phyloP scores from a whole-genome alignment of 1,140 invertebrate species.

The Catajapyx aquilonaris region DNA sequence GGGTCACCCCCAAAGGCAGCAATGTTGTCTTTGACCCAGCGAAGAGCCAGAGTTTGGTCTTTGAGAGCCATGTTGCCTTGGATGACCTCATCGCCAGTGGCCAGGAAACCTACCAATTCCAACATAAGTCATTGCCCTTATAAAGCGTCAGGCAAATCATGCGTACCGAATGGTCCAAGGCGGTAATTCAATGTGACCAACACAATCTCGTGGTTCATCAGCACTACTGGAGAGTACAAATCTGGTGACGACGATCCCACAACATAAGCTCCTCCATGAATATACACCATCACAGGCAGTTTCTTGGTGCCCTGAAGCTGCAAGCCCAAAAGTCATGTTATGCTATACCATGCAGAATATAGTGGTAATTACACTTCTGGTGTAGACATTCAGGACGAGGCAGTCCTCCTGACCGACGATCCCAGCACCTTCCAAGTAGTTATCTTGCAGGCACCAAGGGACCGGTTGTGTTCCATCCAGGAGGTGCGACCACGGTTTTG shows the following conservation, averaged over 20 bases:
- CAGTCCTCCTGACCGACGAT: constrained; percentile 52
- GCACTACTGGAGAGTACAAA: constrained; percentile 45
- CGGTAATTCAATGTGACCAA: constrained; percentile 62
- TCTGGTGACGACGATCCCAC: constrained; percentile 36
- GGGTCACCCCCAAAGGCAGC: no score
- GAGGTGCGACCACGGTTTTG: no score
- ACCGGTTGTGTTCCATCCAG: no score
- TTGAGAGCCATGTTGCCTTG: no score
- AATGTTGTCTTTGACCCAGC: no score
- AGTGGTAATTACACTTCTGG: constrained; percentile 29
- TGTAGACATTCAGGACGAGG: constrained; percentile 65
- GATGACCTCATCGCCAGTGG: no score
- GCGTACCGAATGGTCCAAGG: constrained; percentile 41
- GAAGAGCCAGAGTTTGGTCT: no score
- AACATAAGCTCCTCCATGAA: constrained; percentile 52
- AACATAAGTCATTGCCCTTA: constrained; percentile 3
- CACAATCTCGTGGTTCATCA: constrained; percentile 50
- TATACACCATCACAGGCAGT: constrained; percentile 49
- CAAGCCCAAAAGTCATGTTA: neutral
- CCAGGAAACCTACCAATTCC: no score
- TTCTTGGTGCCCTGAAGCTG: neutral
- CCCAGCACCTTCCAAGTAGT: no score
- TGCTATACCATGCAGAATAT: neutral
- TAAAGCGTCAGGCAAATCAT: constrained; percentile 5
- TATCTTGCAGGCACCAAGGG: no score